phyloP scores from a whole-genome alignment of 2,797 vertebrate genomes.

The Botia almorhae region DNA sequence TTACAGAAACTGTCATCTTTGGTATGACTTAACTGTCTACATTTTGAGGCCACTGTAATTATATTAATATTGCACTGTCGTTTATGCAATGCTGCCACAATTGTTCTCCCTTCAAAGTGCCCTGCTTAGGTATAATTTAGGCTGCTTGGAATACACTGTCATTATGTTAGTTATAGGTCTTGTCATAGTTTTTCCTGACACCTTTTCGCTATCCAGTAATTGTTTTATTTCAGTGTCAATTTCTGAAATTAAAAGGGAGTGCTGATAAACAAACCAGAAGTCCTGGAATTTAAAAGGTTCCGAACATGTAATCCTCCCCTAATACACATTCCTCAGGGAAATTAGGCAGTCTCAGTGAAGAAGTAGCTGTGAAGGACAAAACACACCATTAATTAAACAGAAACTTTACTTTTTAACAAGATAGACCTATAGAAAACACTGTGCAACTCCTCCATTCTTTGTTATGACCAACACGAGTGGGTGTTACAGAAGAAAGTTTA shows the following conservation, averaged over 20 bases:
- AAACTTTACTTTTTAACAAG: constrained; percentile 55
- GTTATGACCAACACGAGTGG: constrained; percentile 45
- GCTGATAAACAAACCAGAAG: too few relatives aligned
- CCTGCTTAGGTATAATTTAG: background rate
- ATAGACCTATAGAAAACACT: constrained; percentile 51
- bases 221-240: too few relatives aligned
- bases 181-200: background rate
- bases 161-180: background rate
- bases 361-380: constrained; percentile 55
- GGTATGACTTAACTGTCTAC: too few relatives aligned
- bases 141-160: too few relatives aligned
- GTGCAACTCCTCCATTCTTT: constrained; percentile 38
- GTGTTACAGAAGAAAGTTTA: background rate
- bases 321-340: constrained; percentile 60
- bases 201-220: background rate
- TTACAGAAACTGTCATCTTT: too few relatives aligned
- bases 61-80: too few relatives aligned
- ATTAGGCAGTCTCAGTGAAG: constrained; percentile 55
- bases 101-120: background rate
- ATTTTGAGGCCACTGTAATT: too few relatives aligned
- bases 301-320: constrained; percentile 56
- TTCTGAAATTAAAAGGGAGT: background rate
- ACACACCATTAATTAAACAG: constrained; percentile 66
- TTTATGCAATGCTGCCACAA: background rate
- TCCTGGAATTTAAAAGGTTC: background rate